These are phyloP conservation scores for Neogobius melanostomus DNA, from an alignment of 2,113 vertebrate species.

Conservation along the genomic window DNA sequence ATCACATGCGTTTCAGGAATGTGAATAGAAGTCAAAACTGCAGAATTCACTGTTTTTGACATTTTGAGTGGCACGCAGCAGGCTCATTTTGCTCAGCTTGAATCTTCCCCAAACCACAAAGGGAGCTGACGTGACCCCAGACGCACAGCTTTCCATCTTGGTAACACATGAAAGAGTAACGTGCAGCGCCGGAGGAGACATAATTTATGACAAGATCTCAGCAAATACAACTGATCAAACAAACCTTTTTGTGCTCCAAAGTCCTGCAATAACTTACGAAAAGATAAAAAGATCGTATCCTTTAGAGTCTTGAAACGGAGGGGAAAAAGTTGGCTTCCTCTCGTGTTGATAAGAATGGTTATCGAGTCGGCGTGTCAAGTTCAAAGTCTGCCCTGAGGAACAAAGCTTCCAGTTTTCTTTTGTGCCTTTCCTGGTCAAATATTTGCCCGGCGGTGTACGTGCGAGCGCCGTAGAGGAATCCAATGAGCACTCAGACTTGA, in stretches of 20 bases:
- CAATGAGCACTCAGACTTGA: slow-evolving; percentile 48
- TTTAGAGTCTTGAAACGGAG: slow-evolving; percentile 19
- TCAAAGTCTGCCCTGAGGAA: slow-evolving; percentile 14
- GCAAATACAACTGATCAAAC: slow-evolving; percentile 65
- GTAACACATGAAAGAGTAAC: background rate
- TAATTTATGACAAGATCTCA: slow-evolving; percentile 23
- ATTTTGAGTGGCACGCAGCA: no score
- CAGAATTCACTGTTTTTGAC: no score
- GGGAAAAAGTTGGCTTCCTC: slow-evolving; percentile 52
- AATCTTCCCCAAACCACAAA: slow-evolving; percentile 4
- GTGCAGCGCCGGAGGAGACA: no score
- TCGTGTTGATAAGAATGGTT: slow-evolving; percentile 22
- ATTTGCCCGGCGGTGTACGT: slow-evolving; percentile 46
- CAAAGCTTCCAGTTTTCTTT: slow-evolving; percentile 1
- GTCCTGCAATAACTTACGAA: slow-evolving; percentile 50
- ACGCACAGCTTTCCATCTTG: slow-evolving; percentile 4
- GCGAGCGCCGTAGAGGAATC: slow-evolving; percentile 9
- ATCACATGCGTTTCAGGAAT: no score
- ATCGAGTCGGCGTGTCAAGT: slow-evolving; percentile 25
- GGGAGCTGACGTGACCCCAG: slow-evolving; percentile 27
- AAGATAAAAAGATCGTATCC: slow-evolving; percentile 36
- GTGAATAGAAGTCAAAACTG: no score
- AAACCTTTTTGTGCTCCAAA: slow-evolving; percentile 68
- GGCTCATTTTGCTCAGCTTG: no score
- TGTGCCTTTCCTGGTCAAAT: slow-evolving; percentile 49